These are phyloP conservation scores for Orthochromis indermauri DNA, from an alignment of 2,113 vertebrate genomes.

Conservation along the genomic window DNA sequence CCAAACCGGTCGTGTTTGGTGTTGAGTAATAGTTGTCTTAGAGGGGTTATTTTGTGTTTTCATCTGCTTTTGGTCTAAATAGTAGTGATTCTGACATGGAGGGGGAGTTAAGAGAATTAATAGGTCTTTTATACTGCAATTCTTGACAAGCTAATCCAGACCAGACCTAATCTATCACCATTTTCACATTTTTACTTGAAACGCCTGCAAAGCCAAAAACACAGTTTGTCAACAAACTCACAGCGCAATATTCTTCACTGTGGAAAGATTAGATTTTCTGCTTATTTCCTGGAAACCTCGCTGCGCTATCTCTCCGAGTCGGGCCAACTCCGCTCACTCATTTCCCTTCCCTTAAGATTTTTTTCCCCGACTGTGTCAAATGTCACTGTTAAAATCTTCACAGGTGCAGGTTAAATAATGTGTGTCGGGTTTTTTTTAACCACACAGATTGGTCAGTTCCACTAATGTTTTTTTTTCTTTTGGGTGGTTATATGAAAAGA, in stretches of 20 bases:
- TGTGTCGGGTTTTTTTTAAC: not conserved
- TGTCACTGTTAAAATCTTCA: slow-evolving; percentile 41
- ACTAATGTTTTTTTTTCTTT: not conserved
- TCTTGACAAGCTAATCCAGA: not conserved
- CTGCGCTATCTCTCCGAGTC: not conserved
- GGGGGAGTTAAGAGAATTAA: not conserved
- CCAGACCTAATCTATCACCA: slow-evolving; percentile 9
- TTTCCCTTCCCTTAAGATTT: not conserved
- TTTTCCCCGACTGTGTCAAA: slow-evolving; percentile 45
- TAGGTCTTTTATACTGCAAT: not conserved
- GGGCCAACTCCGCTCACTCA: not conserved
- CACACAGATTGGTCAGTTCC: not conserved
- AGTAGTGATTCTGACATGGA: not conserved
- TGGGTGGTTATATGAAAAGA: not conserved
- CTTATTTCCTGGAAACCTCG: slow-evolving; percentile 7
- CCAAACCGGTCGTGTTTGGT: slow-evolving; percentile 16
- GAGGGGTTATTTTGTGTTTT: slow-evolving; percentile 4
- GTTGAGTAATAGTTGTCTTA: slow-evolving; percentile 27
- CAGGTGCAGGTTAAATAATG: slow-evolving; percentile 36
- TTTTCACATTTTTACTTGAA: not conserved
- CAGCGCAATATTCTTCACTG: not conserved
- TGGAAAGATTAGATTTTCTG: not conserved
- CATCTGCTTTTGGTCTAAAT: slow-evolving; percentile 15
- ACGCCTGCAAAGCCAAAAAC: not conserved
- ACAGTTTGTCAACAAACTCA: not conserved